These are phyloP conservation scores for Pomacea maculata DNA, from an alignment of 1,140 invertebrate genomes.

Conservation along the genomic window DNA sequence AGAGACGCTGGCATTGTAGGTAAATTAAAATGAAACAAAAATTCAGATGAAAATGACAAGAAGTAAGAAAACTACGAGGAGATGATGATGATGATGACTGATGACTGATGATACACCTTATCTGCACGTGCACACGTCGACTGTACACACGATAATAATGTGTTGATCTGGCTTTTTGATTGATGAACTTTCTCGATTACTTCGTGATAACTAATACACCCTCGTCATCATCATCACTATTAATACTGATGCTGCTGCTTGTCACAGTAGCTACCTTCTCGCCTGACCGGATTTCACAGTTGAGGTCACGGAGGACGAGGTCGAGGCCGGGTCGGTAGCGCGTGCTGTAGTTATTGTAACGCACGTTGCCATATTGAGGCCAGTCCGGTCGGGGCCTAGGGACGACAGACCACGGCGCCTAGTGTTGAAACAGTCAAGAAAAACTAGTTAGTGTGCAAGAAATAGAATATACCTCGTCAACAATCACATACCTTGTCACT, in stretches of 20 bases:
- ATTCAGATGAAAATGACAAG: neutral
- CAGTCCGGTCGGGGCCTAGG: slow-evolving; percentile 68
- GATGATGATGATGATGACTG: neutral
- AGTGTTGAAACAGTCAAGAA: neutral
- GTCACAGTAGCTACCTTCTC: slow-evolving; percentile 65
- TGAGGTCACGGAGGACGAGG: slow-evolving; percentile 55
- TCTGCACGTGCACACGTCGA: no score
- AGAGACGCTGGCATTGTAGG: neutral
- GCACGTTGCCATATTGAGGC: slow-evolving; percentile 78
- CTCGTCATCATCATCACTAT: no score
- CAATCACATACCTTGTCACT: no score
- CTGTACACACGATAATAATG: no score
- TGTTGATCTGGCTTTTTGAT: no score
- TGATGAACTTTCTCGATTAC: no score
- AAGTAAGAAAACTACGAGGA: neutral
- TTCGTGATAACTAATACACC: no score
- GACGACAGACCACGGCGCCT: slow-evolving; percentile 15
- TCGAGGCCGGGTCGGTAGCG: slow-evolving; percentile 57
- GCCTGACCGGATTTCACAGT: slow-evolving; percentile 48
- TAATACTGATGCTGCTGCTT: neutral
- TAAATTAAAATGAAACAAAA: neutral
- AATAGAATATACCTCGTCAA: no score
- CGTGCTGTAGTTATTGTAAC: slow-evolving; percentile 76
- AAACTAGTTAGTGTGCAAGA: no score
- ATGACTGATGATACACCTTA: no score